A percentile compares a stretch with the other conserved stretches of the same genome.
Conservation (phyloP, 2,797 vertebrate genomes). For the Malurus splendens region DNA sequence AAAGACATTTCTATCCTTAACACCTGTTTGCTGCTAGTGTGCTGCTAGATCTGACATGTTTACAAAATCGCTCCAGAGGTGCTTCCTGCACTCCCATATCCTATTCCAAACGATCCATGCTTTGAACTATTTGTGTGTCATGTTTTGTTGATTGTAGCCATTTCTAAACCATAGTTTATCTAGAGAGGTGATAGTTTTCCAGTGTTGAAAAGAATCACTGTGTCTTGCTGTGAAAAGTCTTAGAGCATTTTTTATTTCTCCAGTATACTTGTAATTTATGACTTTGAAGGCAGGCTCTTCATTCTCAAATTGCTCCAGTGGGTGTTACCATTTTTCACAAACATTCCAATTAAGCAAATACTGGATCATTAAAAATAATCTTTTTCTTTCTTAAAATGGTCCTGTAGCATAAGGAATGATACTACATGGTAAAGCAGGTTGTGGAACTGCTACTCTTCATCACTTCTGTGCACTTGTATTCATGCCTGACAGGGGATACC, state of each 20-base stretch:
- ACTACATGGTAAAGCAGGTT: not conserved
- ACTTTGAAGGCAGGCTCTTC: not conserved
- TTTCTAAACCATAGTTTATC: not conserved
- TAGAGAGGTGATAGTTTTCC: not conserved
- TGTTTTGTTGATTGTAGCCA: not conserved
- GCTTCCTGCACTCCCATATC: not conserved
- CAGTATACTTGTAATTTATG: not conserved
- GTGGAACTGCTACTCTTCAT: not conserved
- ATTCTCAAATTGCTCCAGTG: not conserved
- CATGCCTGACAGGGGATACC: not conserved
- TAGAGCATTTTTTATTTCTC: not conserved
- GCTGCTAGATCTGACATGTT: not conserved
- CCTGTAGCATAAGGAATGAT: not conserved
- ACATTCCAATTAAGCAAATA: accelerated
- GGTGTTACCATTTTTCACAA: not conserved
- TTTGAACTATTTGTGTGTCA: not conserved
- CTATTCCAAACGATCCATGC: not conserved
- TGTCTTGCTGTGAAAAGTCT: not conserved
- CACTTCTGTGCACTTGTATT: not conserved
- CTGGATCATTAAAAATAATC: not conserved
- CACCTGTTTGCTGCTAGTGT: not conserved
- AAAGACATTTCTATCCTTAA: not conserved
- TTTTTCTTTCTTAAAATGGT: not conserved
- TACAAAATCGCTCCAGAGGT: not conserved
- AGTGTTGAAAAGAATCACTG: not conserved